Conservation (phyloP, 2,888 invertebrate genomes). For the Dicycla oo region DNA sequence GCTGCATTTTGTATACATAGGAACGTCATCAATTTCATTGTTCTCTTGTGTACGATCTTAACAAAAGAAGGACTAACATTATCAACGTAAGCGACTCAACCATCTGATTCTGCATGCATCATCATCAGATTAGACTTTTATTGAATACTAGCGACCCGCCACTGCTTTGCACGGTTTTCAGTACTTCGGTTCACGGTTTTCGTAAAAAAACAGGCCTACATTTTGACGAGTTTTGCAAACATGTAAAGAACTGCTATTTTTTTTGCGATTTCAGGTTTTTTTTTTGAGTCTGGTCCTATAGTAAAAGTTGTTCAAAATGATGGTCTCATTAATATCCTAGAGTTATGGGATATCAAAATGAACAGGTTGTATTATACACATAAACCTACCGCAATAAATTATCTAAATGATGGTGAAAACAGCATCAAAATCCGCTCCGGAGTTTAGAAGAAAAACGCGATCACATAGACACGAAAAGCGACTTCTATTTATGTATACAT, state of each 20-base stretch:
- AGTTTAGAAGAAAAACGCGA: neutral
- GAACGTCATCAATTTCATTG: conserved; percentile 37
- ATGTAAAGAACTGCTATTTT: too few species aligned
- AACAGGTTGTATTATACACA: too few species aligned
- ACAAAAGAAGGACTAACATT: conserved; percentile 17
- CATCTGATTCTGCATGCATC: neutral
- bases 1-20: conserved; percentile 17
- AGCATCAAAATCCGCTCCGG: neutral
- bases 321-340: too few species aligned
- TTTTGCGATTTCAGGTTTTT: too few species aligned
- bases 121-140: neutral
- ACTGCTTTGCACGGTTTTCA: neutral
- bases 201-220: too few species aligned
- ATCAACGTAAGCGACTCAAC: conserved; percentile 1
- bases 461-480: too few species aligned
- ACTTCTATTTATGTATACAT: neutral
- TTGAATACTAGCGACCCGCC: neutral
- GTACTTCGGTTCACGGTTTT: neutral
- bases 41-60: conserved; percentile 28
- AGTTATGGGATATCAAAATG: too few species aligned
- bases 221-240: too few species aligned
- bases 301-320: too few species aligned
- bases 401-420: neutral
- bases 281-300: too few species aligned
- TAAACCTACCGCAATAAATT: neutral